Percentiles rank a stretch among this genome's conserved stretches.
Evolutionary conservation across 2,797 vertebrate genomes (phyloP).

Genomic region (Myotis vivesi): DNA sequence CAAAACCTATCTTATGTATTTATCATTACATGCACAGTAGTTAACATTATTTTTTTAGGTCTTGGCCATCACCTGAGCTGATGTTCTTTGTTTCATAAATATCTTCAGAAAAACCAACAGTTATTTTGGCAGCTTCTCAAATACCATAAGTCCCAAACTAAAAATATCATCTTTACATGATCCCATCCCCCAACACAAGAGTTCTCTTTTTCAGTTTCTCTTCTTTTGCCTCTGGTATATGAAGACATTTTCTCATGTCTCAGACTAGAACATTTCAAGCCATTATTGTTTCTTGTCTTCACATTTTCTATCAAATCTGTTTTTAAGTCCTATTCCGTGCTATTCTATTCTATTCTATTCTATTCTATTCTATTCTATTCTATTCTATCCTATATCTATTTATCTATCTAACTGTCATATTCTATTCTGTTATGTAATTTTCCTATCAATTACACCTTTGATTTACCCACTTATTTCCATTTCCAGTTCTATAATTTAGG

Average conservation of each 20-base stretch:
- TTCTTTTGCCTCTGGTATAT: background rate
- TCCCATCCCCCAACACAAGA: background rate
- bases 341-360: background rate
- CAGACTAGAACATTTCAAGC: background rate
- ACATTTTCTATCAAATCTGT: conserved; percentile 12
- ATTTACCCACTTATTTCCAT: background rate
- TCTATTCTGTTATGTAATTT: background rate
- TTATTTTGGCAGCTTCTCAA: background rate
- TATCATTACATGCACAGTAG: background rate
- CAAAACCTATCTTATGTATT: background rate
- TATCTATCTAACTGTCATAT: background rate
- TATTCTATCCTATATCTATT: background rate
- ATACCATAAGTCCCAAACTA: background rate
- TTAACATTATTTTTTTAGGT: background rate
- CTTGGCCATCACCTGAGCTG: background rate
- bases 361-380: background rate
- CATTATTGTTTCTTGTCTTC: background rate
- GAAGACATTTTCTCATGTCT: background rate
- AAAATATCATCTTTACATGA: background rate
- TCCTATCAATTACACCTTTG: background rate
- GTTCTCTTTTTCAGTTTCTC: background rate
- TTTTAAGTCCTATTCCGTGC: background rate
- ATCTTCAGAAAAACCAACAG: background rate
- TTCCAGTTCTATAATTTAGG: background rate
- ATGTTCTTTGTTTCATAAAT: background rate